A percentile compares a stretch with the other conserved stretches of the same genome.
Conservation (phyloP, 2,113 vertebrate genomes). For the Sporophila hypoxantha region DNA sequence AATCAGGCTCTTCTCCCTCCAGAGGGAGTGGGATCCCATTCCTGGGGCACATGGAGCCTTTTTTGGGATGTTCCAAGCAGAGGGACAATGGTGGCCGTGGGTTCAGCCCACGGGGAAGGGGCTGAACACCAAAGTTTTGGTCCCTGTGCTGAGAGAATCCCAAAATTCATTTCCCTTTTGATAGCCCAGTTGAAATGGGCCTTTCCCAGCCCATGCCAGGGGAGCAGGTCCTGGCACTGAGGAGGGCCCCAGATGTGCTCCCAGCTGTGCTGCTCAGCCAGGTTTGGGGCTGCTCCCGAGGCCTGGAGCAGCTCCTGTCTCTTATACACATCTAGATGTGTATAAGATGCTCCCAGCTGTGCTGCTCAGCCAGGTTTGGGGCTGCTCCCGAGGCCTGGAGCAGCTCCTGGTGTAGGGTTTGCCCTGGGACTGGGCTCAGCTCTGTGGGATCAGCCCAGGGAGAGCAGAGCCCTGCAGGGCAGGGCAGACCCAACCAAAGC, state of each 20-base stretch:
- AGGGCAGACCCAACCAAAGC: too few species aligned
- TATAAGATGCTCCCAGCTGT: neutral
- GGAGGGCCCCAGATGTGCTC: neutral
- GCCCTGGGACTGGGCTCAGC: neutral
- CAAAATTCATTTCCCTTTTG: neutral
- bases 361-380: too few species aligned
- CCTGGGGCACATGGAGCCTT: rapidly evolving
- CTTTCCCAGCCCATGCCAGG: neutral
- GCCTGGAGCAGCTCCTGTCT: neutral
- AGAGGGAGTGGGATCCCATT: neutral
- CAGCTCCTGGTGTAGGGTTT: neutral
- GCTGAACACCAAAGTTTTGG: neutral
- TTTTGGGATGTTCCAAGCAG: neutral
- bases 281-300: neutral
- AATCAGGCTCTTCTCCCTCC: neutral
- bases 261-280: neutral
- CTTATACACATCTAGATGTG: too few species aligned
- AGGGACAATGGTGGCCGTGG: neutral
- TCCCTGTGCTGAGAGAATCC: neutral
- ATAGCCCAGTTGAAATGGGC: rapidly evolving
- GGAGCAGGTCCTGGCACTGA: neutral
- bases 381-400: neutral
- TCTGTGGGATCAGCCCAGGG: neutral
- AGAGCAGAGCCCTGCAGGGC: too few species aligned
- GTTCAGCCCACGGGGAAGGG: neutral